These are phyloP conservation scores for Thera britannica DNA, from an alignment of 2,888 invertebrate genomes.

Conservation along the genomic window DNA sequence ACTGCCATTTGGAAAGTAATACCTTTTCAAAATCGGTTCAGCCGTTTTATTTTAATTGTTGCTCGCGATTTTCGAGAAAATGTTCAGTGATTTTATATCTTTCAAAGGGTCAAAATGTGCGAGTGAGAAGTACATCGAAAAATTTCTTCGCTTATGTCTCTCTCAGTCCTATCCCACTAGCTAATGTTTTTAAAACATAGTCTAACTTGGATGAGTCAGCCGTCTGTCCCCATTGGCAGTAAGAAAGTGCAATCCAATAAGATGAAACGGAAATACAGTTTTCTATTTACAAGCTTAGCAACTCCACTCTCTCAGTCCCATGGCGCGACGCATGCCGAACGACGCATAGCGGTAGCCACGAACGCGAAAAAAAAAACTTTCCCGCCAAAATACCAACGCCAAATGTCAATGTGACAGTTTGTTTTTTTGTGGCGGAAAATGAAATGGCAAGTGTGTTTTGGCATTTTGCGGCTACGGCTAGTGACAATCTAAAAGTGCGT, in stretches of 20 bases:
- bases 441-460: slow-evolving; percentile 4
- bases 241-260: slow-evolving; percentile 48
- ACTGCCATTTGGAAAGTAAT: no score
- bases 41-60: no score
- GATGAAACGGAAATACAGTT: slow-evolving; percentile 56
- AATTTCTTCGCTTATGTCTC: background rate
- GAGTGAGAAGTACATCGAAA: no score
- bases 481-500: slow-evolving; percentile 17
- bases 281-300: slow-evolving; percentile 65
- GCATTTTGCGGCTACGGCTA: slow-evolving; percentile 7
- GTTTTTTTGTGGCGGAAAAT: slow-evolving; percentile 13
- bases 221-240: slow-evolving; percentile 37
- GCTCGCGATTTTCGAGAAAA: no score
- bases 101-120: no score
- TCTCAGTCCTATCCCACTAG: no score
- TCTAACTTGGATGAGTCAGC: slow-evolving; percentile 16
- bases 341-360: slow-evolving; percentile 51
- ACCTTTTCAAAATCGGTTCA: no score
- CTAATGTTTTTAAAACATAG: background rate
- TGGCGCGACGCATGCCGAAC: slow-evolving; percentile 60
- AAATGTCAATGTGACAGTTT: slow-evolving; percentile 21
- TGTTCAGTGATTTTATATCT: no score
- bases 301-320: slow-evolving; percentile 40
- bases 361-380: slow-evolving; percentile 14
- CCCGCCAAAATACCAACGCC: slow-evolving; percentile 14